Percentiles rank a stretch among this genome's conserved stretches.
Conservation (phyloP, 2,797 vertebrate species). For the Falco columbarius region DNA sequence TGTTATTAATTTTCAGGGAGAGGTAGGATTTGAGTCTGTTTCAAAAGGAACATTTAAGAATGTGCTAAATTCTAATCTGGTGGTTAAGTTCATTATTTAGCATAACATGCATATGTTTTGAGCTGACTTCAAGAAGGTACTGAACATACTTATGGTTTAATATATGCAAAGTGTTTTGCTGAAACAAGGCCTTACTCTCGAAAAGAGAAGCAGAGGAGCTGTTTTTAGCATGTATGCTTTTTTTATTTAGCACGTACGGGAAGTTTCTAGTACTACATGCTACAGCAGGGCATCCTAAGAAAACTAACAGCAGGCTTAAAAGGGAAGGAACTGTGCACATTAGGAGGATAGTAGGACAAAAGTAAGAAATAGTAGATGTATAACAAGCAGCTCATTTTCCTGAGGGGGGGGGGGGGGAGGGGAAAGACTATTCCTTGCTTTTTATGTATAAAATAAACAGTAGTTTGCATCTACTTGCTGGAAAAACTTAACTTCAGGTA, state of each 20-base stretch:
- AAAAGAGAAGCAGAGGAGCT: neutral
- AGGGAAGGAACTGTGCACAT: neutral
- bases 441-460: neutral
- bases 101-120: neutral
- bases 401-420: neutral
- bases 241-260: rapidly evolving
- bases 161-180: neutral
- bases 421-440: neutral
- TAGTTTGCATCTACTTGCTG: neutral
- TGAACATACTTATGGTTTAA: neutral
- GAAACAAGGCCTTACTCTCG: neutral
- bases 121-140: neutral
- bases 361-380: neutral
- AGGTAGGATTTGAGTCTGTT: neutral
- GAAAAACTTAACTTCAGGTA: neutral
- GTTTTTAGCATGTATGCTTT: neutral
- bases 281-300: neutral
- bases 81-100: neutral
- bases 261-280: neutral
- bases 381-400: neutral
- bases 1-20: neutral
- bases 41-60: neutral
- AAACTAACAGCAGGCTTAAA: neutral
- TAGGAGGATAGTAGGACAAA: neutral
- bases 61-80: neutral